Evolutionary conservation across 2,113 vertebrate species (phyloP).

Genomic region (Microcebus murinus): DNA sequence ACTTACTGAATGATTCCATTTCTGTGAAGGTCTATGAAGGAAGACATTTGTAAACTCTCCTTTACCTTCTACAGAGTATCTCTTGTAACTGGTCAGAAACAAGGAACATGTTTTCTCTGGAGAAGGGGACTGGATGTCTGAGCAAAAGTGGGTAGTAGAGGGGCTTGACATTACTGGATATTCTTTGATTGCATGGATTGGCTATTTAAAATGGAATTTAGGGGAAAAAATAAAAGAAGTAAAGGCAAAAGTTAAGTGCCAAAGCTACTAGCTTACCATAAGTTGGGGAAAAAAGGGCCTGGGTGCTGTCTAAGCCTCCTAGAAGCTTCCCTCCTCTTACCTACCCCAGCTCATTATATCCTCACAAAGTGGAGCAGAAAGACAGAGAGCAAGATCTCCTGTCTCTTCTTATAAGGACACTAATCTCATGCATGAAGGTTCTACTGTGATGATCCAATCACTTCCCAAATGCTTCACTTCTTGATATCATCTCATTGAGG

Average conservation of each 20-base stretch:
- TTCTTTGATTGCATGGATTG: background rate
- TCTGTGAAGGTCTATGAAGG: background rate
- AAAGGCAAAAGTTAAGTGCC: background rate
- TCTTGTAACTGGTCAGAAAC: background rate
- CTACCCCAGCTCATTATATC: background rate
- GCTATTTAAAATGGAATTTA: background rate
- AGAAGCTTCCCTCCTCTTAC: background rate
- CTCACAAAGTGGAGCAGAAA: background rate
- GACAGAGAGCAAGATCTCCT: background rate
- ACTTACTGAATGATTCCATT: background rate
- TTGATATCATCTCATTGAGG: background rate
- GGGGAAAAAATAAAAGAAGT: background rate
- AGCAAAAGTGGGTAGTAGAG: background rate
- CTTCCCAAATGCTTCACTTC: background rate
- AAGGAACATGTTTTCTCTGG: background rate
- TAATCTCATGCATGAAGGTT: background rate
- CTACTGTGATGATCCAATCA: background rate
- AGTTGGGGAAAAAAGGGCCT: background rate
- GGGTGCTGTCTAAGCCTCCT: background rate
- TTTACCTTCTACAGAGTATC: background rate
- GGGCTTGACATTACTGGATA: background rate
- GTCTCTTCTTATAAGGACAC: background rate
- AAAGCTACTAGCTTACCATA: background rate
- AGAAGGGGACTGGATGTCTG: background rate
- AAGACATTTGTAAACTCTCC: background rate